Evolutionary conservation across 1,140 invertebrate species (phyloP).

Genomic region (Chionoecetes opilio): DNA sequence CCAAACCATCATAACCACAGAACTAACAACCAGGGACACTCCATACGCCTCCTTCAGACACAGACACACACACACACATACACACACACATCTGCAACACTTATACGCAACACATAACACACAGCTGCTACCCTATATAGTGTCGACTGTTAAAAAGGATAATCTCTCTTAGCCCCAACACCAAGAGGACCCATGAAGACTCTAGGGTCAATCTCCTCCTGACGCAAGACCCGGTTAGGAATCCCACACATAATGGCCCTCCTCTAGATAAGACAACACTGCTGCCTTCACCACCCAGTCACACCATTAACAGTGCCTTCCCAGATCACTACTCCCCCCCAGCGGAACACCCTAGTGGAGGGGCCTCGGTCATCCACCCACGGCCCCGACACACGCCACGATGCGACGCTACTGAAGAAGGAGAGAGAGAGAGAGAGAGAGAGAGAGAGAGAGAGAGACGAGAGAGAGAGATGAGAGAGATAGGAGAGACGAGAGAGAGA

Average conservation of each 20-base stretch:
- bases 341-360: not conserved
- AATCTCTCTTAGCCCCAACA: not conserved
- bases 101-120: too few species aligned
- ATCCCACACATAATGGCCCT: not conserved
- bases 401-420: too few species aligned
- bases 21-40: too few species aligned
- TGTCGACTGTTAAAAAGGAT: not conserved
- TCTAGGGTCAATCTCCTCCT: not conserved
- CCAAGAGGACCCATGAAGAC: not conserved
- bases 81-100: too few species aligned
- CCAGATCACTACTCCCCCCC: not conserved
- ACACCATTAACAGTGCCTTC: not conserved
- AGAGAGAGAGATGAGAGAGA: too few species aligned
- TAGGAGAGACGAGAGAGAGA: too few species aligned
- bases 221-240: not conserved
- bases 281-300: not conserved
- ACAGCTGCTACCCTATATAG: not conserved
- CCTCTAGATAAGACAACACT: conserved; percentile 5
- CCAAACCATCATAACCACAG: not conserved
- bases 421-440: too few species aligned
- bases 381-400: not conserved
- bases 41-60: not conserved
- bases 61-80: too few species aligned
- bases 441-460: too few species aligned
- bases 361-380: not conserved